Evolutionary conservation across 2,113 vertebrate genomes (phyloP), one percentile per base, ranked within the genome.

Genomic region (Saccopteryx bilineata): DNA sequence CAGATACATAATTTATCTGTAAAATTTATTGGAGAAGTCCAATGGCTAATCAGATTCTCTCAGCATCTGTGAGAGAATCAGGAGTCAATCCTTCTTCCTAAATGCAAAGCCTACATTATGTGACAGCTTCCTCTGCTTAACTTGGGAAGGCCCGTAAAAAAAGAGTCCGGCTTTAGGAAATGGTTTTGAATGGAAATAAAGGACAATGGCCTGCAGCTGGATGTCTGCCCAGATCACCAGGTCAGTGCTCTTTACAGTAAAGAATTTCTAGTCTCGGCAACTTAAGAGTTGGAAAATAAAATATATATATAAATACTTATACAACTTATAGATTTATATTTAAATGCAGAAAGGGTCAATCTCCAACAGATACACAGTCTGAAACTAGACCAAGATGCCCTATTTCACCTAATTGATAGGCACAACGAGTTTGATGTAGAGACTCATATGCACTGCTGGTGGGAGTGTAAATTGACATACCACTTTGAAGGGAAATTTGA

Each of bases 61-160:
- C 4, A 61, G 17, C 21, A 21, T 78, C n/a, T 84, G 39, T 84
- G 33, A 39, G 28, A 69, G 31, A 95, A 56, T 61, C 84, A 90
- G 21, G 14, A 71, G 60, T 83, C 46, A 78, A 10, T 72, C 82
- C 14, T 88, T 26, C 50, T 87, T 93, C 39, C 75, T 80, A 56
- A 93, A 96, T 89, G 95, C 63, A 78, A 72, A 84, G 33, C 50
- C 21, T 72, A 26, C 56, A 68, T 95, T 48, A 82, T 92, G 50
- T 74, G 58, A 75, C 60, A 48, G 58, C 68, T 80, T 65, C 58
- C 26, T 83, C 60, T 83, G 71, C 56, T 94, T 75, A 52, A 58
- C 28, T 87, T 88, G 66, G 74, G 74, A 91, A 82, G 85, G 79
- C 28, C 39, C 5, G 5, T 78, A 15, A 76, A 80, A 76, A 60